Percentiles rank a stretch among this genome's conserved stretches.
phyloP scores from a whole-genome alignment of 37 sponge, comb jelly and placozoan genomes.

The Hormiphora californensis region DNA sequence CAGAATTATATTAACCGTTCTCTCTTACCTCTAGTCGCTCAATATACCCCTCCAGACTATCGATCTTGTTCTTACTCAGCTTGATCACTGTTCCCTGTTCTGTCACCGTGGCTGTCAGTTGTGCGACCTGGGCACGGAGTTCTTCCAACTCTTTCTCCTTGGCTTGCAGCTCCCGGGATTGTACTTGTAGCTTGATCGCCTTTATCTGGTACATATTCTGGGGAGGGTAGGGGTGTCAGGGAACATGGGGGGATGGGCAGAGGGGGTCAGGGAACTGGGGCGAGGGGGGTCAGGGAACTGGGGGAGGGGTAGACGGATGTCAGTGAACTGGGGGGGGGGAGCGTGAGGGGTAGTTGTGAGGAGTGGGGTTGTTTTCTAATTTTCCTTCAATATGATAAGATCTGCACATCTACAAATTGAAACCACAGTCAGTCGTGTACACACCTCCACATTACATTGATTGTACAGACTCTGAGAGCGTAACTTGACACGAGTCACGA shows the following conservation, averaged over 20 bases:
- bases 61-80: neutral
- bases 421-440: too few species aligned
- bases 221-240: too few species aligned
- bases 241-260: too few species aligned
- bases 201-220: constrained; percentile 20
- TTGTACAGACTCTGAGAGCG: too few species aligned
- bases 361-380: neutral
- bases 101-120: neutral
- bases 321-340: too few species aligned
- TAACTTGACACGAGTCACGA: too few species aligned
- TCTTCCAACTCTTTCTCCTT: constrained; percentile 25
- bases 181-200: constrained; percentile 46
- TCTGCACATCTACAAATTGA: too few species aligned
- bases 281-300: too few species aligned
- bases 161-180: constrained; percentile 11
- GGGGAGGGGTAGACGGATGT: too few species aligned
- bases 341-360: neutral
- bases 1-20: too few species aligned
- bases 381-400: neutral
- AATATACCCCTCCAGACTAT: neutral
- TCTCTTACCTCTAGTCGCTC: neutral
- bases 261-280: too few species aligned
- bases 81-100: neutral
- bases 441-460: too few species aligned
- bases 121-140: neutral